Conservation (phyloP, 2,797 vertebrate genomes). For the Odontamblyopus rebecca region DNA sequence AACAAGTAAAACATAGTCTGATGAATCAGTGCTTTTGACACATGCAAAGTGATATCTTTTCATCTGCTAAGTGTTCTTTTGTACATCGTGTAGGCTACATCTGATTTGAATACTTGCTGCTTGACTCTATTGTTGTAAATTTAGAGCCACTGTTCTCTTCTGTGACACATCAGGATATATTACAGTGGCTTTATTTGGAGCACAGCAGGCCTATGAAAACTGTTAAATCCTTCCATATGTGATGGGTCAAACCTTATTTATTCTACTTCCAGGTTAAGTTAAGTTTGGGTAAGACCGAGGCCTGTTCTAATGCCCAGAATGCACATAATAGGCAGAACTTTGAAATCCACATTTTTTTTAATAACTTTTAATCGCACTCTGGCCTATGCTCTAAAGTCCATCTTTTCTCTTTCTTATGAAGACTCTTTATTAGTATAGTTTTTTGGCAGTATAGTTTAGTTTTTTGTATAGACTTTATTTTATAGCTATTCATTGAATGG, state of each 20-base stretch:
- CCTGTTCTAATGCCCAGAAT: too few relatives aligned
- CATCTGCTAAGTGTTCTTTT: conserved; percentile 1
- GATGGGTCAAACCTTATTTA: neutral
- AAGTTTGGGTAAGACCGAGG: too few relatives aligned
- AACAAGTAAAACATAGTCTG: neutral
- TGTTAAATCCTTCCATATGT: neutral
- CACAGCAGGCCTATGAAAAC: neutral
- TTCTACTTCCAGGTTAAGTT: neutral
- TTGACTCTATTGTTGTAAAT: conserved; percentile 9
- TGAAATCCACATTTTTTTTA: too few relatives aligned
- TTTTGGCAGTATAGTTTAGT: too few relatives aligned
- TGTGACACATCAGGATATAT: neutral
- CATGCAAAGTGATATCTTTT: neutral
- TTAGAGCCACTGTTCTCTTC: neutral
- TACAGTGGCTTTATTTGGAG: neutral
- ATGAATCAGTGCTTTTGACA: conserved; percentile 9
- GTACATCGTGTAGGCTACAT: neutral
- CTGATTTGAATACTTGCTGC: neutral
- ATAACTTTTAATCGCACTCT: too few relatives aligned
- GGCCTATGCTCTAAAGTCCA: too few relatives aligned
- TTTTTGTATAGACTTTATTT: too few relatives aligned
- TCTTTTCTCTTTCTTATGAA: too few relatives aligned
- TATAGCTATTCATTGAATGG: too few relatives aligned
- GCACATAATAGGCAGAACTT: too few relatives aligned
- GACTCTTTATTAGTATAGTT: too few relatives aligned